Evolutionary conservation across 1,140 invertebrate genomes (phyloP), one percentile per base, ranked within the genome.

Genomic region (Teleopsis dalmanni): DNA sequence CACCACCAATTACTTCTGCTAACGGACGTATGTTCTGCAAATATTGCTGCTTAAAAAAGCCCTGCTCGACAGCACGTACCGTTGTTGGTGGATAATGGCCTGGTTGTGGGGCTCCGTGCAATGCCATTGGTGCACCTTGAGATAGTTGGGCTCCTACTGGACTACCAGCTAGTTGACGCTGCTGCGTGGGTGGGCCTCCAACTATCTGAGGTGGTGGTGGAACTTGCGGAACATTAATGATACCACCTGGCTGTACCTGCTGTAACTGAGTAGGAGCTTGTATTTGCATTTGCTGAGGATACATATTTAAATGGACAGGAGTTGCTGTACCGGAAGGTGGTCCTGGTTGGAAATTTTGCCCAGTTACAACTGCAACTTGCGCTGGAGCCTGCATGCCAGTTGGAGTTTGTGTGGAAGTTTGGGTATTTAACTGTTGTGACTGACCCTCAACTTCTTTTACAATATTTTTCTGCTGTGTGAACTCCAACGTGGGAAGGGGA

Each of bases 1-100:
- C 81, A 44, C 59, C 53, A 19, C 66, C 66, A 47, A 85, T 79
- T 7, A 87, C 82, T 61, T 87, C 85, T 19, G 83, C 78, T 31
- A 87, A 78, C 3, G 81, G 81, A 54, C 82, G 65, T 36, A 75
- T 65, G 36, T 79, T 76, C 51, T 76, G 78, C 27, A 74, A 73
- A 47, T 76, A 77, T 49, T 77, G 76, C 50, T 77, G 76, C 3
- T 48, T 46, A 53, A 78, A 79, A 50, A 78, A 79, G 16, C 73
- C 77, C 51, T 78, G 75, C 57, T 79, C 78, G 5, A 79, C 75
- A 47, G 78, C 75, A 47, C 77, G 76, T 26, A 78, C 65, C 3
- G 73, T 77, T 33, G 75, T 76, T 1, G 76, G 74, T 2, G 74
- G 72, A 25, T 56, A 60, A 22, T 52, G 50, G 37, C 50, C 40